Base-by-base conservation (phyloP, 35 echinoderm and acorn worm species). In the Lytechinus variegatus region DNA sequence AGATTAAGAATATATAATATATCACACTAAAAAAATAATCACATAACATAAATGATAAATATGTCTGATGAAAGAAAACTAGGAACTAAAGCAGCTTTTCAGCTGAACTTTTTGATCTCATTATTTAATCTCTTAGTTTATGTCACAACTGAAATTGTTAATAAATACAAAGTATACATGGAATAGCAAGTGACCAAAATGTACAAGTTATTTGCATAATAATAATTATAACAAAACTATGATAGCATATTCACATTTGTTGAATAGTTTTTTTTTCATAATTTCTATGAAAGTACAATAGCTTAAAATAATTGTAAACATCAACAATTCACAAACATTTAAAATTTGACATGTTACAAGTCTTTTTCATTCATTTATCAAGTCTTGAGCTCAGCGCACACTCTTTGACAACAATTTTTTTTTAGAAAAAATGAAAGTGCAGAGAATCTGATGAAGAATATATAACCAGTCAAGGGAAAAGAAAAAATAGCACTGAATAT, bases 171-270 rank as follows among this genome's bases (percentile, higher is more conserved):
- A 79, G 66, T 79, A 79, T 79, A n/a, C 66, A 24, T 79, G 66
- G 66, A 79, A 79, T 19, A 79, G 66, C 66, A 79, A 79, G 66
- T 79, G 66, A 79, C 66, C 66, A 79, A 79, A 79, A 79, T 79
- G 66, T 79, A 79, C 66, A 79, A 79, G 66, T 79, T 79, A 79
- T 79, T 79, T 79, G 66, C 66, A 79, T 79, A 79, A 79, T 79
- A 79, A 79, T 79, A 24, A 79, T 79, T 24, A 79, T 79, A 79
- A 79, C 61, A 71, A 71, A 71, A 71, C 66, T 79, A 79, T 79
- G 66, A 79, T 79, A 79, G 66, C 66, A 79, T 79, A 79, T 79
- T 79, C 66, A 79, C 66, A 79, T 24, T 79, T n/a, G 66, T 79
- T 79, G 66, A 79, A 79, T 79, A 79, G 16, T 79, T 79, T 7